Evolutionary conservation across 2,797 vertebrate genomes (phyloP).

Genomic region (Pseudomugil gertrudae): DNA sequence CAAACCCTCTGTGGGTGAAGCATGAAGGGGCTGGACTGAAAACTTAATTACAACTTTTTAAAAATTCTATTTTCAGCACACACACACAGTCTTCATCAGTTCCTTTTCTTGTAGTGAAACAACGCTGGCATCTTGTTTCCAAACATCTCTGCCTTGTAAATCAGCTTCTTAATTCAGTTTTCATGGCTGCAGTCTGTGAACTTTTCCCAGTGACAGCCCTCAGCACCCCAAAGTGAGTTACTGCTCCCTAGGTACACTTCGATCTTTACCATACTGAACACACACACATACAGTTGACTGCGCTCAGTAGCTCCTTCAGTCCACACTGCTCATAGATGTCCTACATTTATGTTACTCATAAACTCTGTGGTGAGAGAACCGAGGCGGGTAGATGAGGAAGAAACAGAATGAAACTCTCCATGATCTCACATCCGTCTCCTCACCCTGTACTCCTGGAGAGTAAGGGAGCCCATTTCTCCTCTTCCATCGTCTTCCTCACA

Average conservation of each 20-base stretch:
- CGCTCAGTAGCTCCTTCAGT: conserved; percentile 45
- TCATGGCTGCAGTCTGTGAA: conserved; percentile 75
- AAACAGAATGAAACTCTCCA: conserved; percentile 31
- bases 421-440: conserved; percentile 69
- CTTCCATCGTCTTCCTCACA: conserved; percentile 65
- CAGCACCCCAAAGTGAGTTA: conserved; percentile 77
- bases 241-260: conserved; percentile 75
- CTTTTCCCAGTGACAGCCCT: conserved; percentile 74
- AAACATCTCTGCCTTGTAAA: conserved; percentile 68
- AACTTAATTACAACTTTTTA: not conserved
- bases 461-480: conserved; percentile 47
- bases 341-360: conserved; percentile 40
- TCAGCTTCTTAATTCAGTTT: conserved; percentile 78
- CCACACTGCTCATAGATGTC: conserved; percentile 33
- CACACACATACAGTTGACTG: conserved; percentile 20
- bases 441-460: conserved; percentile 36
- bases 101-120: conserved; percentile 29
- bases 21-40: not conserved
- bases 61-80: conserved; percentile 12
- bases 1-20: not conserved
- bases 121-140: conserved; percentile 47
- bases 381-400: conserved; percentile 23
- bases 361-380: conserved; percentile 28
- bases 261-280: conserved; percentile 59
- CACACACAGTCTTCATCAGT: conserved; percentile 26